A percentile compares a stretch with the other conserved stretches of the same genome.
phyloP scores from a whole-genome alignment of 2,888 invertebrate genomes.

The Ischnura elegans region DNA sequence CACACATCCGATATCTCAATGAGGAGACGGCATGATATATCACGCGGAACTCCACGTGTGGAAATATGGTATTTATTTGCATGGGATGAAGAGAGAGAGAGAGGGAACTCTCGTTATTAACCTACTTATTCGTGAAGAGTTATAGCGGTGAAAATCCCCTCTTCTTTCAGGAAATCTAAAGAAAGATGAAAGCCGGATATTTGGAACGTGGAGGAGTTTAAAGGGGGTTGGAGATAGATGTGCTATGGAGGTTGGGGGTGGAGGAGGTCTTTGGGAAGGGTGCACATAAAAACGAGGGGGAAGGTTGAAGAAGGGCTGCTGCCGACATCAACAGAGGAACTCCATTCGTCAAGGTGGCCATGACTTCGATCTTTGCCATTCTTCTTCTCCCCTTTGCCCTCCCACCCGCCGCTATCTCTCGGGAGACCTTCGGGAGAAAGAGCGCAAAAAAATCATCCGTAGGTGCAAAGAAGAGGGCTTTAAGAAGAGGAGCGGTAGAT shows the following conservation, averaged over 20 bases:
- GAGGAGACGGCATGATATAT: no score
- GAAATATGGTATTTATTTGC: no score
- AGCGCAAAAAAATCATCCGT: background rate
- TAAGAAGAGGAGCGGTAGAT: no score
- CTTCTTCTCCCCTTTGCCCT: background rate
- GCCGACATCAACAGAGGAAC: slow-evolving; percentile 30
- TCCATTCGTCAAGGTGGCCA: slow-evolving; percentile 31
- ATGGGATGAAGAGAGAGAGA: no score
- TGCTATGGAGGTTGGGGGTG: background rate
- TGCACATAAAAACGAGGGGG: background rate
- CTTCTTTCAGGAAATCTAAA: background rate
- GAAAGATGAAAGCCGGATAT: background rate
- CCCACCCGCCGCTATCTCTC: background rate
- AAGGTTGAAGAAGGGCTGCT: background rate
- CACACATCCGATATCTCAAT: no score
- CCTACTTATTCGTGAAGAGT: background rate
- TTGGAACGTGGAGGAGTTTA: background rate
- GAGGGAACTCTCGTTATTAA: background rate
- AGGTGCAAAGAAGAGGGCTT: background rate
- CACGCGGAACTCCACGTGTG: no score
- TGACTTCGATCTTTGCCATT: slow-evolving; percentile 30
- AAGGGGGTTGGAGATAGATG: background rate
- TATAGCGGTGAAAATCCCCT: background rate
- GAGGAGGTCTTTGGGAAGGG: background rate
- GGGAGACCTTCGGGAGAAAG: background rate